These are phyloP conservation scores for Glandiceps talaboti DNA, from an alignment of 53 echinoderm and acorn worm species.

Conservation along the genomic window DNA sequence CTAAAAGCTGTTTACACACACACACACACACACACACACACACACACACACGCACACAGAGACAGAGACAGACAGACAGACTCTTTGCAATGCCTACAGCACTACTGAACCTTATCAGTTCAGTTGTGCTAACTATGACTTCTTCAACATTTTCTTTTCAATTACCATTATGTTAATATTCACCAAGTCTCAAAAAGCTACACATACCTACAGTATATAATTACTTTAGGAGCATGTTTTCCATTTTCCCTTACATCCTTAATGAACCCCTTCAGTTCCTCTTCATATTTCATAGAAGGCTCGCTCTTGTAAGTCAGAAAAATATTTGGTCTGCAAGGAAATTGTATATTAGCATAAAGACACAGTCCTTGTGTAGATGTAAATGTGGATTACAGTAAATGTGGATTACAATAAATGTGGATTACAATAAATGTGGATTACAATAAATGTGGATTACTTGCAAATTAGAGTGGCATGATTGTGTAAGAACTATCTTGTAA, in stretches of 20 bases:
- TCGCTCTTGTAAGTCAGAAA: not conserved
- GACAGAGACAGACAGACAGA: not conserved
- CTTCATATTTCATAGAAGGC: not conserved
- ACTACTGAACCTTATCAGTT: not conserved
- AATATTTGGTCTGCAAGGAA: not conserved
- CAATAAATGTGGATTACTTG: too few species aligned
- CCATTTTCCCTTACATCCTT: not conserved
- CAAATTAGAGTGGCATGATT: too few species aligned
- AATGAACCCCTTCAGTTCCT: not conserved
- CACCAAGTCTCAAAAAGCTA: not conserved
- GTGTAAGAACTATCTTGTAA: too few species aligned
- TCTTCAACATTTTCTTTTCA: too few species aligned
- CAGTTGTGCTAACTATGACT: too few species aligned
- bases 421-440: too few species aligned
- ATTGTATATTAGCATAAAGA: not conserved
- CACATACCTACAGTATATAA: not conserved
- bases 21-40: not conserved
- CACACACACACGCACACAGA: not conserved
- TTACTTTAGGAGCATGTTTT: not conserved
- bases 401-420: too few species aligned
- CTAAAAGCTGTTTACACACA: too few species aligned
- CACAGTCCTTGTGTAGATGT: too few species aligned
- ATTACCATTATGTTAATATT: not conserved
- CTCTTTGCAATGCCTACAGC: not conserved
- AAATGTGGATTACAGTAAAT: too few species aligned